phyloP scores from a whole-genome alignment of 2,888 invertebrate genomes.

The Meliscaeva auricollis region DNA sequence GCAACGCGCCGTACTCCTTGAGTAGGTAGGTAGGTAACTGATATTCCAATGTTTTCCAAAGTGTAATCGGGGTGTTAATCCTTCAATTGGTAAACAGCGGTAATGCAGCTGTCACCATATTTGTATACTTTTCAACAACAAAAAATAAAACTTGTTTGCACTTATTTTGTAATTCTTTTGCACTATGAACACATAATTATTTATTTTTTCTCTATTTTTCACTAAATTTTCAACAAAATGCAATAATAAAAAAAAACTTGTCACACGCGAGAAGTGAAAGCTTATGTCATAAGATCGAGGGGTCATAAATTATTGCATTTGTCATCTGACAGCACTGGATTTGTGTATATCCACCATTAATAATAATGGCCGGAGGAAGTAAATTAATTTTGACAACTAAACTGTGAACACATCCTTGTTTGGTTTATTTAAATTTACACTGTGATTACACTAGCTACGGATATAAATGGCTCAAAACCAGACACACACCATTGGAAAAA shows the following conservation, averaged over 20 bases:
- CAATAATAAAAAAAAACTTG: slow-evolving; percentile 21
- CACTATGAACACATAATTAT: slow-evolving; percentile 18
- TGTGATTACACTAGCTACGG: slow-evolving; percentile 47
- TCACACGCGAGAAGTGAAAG: slow-evolving; percentile 65
- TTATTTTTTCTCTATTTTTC: slow-evolving; percentile 13
- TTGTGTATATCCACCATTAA: slow-evolving; percentile 28
- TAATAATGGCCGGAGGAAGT: slow-evolving; percentile 29
- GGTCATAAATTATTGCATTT: slow-evolving; percentile 25
- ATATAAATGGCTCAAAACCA: slow-evolving; percentile 47
- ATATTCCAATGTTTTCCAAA: slow-evolving; percentile 65
- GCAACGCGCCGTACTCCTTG: slow-evolving; percentile 42
- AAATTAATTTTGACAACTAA: slow-evolving; percentile 13
- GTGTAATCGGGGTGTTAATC: slow-evolving; percentile 70
- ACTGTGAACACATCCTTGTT: slow-evolving; percentile 22
- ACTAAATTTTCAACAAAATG: slow-evolving; percentile 17
- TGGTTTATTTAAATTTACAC: slow-evolving; percentile 24
- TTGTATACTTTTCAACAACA: slow-evolving; percentile 13
- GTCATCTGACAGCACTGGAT: slow-evolving; percentile 43
- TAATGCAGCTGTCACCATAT: slow-evolving; percentile 68
- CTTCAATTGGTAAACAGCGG: slow-evolving; percentile 60
- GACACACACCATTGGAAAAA: slow-evolving; percentile 2
- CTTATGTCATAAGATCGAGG: slow-evolving; percentile 43
- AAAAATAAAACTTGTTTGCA: slow-evolving; percentile 31
- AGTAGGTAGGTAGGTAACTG: slow-evolving; percentile 21
- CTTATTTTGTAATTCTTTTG: slow-evolving; percentile 21